phyloP scores from a whole-genome alignment of 2,113 vertebrate genomes.

The Aegithalos caudatus region DNA sequence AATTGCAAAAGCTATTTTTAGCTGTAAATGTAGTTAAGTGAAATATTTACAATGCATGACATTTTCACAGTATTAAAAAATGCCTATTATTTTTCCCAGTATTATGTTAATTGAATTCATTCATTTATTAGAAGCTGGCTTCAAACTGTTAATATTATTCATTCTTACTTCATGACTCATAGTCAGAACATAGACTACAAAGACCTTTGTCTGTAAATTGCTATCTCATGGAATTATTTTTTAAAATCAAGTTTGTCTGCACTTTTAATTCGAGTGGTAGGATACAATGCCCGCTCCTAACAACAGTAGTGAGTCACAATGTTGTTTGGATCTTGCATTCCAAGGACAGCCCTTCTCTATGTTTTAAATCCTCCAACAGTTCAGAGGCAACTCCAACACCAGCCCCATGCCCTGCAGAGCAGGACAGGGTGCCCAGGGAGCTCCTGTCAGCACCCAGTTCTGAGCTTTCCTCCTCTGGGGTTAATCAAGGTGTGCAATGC shows the following conservation, averaged over 20 bases:
- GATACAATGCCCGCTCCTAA: neutral
- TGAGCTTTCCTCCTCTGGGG: neutral
- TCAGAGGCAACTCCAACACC: neutral
- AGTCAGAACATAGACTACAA: neutral
- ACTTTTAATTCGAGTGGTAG: neutral
- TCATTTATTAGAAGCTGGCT: neutral
- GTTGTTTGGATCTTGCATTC: neutral
- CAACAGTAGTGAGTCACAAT: neutral
- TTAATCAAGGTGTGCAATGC: accelerated
- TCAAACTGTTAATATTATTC: neutral
- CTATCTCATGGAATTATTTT: neutral
- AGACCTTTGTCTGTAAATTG: neutral
- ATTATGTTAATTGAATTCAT: neutral
- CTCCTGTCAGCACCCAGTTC: neutral
- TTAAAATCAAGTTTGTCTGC: neutral
- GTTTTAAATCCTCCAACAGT: accelerated
- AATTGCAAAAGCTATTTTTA: slow-evolving; percentile 6
- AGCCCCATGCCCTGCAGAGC: neutral
- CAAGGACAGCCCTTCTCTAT: neutral
- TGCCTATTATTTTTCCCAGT: neutral
- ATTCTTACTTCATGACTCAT: neutral
- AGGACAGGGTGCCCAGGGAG: neutral
- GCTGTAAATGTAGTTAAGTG: neutral
- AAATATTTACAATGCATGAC: neutral
- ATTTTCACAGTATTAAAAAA: neutral